These are phyloP conservation scores for Columba janthina DNA, from an alignment of 2,113 vertebrate species.

Conservation along the genomic window DNA sequence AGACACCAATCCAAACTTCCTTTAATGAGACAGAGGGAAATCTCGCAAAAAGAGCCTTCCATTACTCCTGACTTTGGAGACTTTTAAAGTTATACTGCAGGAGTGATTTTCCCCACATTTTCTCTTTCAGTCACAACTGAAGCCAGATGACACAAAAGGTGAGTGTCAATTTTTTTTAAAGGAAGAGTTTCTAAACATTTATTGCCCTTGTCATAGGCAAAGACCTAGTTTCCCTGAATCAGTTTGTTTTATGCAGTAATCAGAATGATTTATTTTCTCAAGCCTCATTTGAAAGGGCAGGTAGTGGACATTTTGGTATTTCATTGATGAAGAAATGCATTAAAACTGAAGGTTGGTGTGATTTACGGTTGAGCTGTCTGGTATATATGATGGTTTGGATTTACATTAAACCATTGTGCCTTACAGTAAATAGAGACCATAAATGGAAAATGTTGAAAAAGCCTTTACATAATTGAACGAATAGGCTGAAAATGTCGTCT, in stretches of 20 bases:
- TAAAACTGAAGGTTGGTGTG: background rate
- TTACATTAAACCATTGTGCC: background rate
- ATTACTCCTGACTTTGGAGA: background rate
- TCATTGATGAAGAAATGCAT: background rate
- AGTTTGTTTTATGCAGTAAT: background rate
- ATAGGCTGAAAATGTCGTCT: constrained; percentile 20
- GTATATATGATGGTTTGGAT: background rate
- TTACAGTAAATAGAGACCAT: background rate
- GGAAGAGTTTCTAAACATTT: background rate
- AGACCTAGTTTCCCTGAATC: background rate
- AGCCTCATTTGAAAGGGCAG: background rate
- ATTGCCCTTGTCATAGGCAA: background rate
- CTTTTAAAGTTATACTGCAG: background rate
- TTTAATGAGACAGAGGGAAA: background rate
- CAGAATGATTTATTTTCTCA: background rate
- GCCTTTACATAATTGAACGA: constrained; percentile 8
- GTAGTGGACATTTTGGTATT: background rate
- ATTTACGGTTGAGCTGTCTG: background rate
- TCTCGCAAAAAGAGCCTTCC: background rate
- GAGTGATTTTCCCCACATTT: background rate
- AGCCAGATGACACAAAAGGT: background rate
- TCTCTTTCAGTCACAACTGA: background rate
- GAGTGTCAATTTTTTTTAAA: background rate
- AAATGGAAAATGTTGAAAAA: constrained; percentile 18
- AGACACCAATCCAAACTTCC: background rate